Evolutionary conservation across 2,113 vertebrate genomes (phyloP).

Genomic region (Macrotus californicus): DNA sequence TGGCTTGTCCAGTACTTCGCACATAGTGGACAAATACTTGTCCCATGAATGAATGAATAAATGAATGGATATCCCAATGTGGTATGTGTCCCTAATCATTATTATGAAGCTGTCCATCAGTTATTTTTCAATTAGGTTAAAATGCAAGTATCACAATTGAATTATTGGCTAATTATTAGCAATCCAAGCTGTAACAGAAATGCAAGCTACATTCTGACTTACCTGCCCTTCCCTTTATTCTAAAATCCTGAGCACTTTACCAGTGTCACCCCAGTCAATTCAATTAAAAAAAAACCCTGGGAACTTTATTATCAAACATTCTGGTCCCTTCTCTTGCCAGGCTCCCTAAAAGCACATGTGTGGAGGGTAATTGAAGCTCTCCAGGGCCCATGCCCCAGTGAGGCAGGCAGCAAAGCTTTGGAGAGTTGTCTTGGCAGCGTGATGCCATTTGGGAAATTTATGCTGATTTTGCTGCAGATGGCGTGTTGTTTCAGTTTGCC

Average conservation of each 20-base stretch:
- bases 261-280: too few relatives aligned
- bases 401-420: slow-evolving; percentile 29
- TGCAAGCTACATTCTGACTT: background rate
- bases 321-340: background rate
- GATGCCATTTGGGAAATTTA: slow-evolving; percentile 58
- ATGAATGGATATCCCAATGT: background rate
- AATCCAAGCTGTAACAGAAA: slow-evolving; percentile 2
- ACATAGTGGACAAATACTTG: background rate
- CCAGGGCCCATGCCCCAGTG: slow-evolving; percentile 29
- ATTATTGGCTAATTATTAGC: slow-evolving; percentile 42
- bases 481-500: slow-evolving; percentile 44
- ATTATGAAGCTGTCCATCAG: background rate
- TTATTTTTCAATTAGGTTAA: slow-evolving; percentile 53
- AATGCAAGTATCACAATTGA: slow-evolving; percentile 10
- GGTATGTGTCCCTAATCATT: background rate
- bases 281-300: background rate
- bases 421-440: slow-evolving; percentile 51
- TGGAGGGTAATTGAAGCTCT: slow-evolving; percentile 65
- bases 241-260: slow-evolving; percentile 6
- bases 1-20: background rate
- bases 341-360: slow-evolving; percentile 25
- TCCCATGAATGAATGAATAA: background rate
- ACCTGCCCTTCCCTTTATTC: slow-evolving; percentile 10
- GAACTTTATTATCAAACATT: slow-evolving; percentile 6
- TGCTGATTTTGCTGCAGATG: slow-evolving; percentile 59